Base-by-base conservation (phyloP, 2,797 vertebrate genomes). In the Danio tinwini region DNA sequence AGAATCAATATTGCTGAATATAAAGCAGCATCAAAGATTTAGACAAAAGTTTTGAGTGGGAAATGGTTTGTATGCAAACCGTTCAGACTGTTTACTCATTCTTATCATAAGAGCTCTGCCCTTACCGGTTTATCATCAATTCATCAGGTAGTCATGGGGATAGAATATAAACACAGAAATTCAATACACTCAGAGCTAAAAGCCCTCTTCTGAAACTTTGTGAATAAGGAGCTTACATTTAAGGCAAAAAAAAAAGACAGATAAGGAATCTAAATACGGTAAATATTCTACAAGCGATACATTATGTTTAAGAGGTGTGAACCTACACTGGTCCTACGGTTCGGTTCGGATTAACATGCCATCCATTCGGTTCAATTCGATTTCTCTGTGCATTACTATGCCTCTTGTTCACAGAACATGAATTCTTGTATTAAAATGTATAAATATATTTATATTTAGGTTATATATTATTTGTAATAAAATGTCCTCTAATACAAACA, bases 1-100 rank as follows among this genome's bases (percentile, higher is more conserved):
- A 61, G 49, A 72, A 62, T 63, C 13, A 67, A 84, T 77, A 78
- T 44, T 52, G 47, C 29, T 79, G 68, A 81, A 69, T 37, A 55
- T 19, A 45, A 72, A 44, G 19, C 47, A 11, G 39, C 59, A 17
- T 61, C 56, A 64, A 55, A 55, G 68, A 71, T 21, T 37, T 4
- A 6, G 4, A 52, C 7, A 17, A 29, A 45, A 14, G 19, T 59
- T 17, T 7, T 68, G 39, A 39, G 42, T 17, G 58, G 21, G 62
- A 63, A 71, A 53, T 10, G 7, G 17, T 61, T 78, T 53, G 37
- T 37, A 56, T 70, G 4, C 16, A 39, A 71, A 71, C 21, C 58
- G 53, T 37, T 47, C 37, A 72, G 19, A 71, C 40, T 5, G 2
- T 73, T 79, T 47, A 72, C 17, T 73, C 12, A 73, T 73, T 80